Base-by-base conservation (phyloP, 2,888 invertebrate species). In the Hartigia nigra region DNA sequence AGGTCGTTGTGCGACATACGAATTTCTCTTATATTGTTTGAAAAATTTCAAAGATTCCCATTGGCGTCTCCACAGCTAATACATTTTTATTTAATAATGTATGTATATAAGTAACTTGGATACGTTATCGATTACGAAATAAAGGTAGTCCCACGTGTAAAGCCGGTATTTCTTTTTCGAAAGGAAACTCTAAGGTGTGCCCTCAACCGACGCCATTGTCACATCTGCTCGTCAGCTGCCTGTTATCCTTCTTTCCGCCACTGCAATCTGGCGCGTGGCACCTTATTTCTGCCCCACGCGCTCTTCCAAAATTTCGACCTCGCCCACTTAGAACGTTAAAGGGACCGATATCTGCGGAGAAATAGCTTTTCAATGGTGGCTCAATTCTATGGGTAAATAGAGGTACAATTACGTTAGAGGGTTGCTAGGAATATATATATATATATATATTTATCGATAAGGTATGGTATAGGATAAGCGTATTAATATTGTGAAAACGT, bases 151-250 rank as follows among this genome's bases (percentile, higher is more conserved):
- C 55, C 55, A 23, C 55, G 55, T 55, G 23, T 23, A 23, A 55
- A 23, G 55, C 5, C 55, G 23, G 55, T 23, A 55, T 55, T 55
- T 9, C 55, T 55, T 55, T 55, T 23, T 23, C 55, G 55, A 55
- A 55, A 14, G 55, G 23, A 55, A 55, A 55, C 23, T 55, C 23
- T 55, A 55, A 55, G 55, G 55, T 55, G 55, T 55, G 55, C 55
- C 34, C 14, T 9, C 72, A 34, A 77, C 69, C 77, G 75, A 78
- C 78, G 78, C 78, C 78, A 78, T 75, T 78, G 78, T 69, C 70
- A 37, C 78, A 78, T 78, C 78, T 78, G 78, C 78, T 69, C 78
- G 78, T 78, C 78, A 78, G 78, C 78, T 78, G 78, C 74, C 75
- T 69, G 55, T 55, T 55, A 55, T 75, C 36, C 75, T 69, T 78